Base-by-base conservation (phyloP, 2,888 invertebrate species). In the Chaitophorus viminalis region DNA sequence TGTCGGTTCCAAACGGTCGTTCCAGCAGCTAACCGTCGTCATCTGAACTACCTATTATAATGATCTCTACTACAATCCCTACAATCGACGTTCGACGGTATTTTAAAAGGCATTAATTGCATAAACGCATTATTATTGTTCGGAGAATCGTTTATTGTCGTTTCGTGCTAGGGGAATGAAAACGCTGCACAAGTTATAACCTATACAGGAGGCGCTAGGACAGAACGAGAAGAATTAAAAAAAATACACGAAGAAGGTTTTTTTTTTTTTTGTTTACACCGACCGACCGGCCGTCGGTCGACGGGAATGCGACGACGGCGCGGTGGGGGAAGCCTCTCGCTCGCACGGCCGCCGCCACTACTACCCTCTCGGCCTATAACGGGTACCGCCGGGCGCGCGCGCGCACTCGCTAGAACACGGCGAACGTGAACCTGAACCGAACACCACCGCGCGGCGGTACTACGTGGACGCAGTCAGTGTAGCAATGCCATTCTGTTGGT, bases 371-470 rank as follows among this genome's bases (percentile, higher is more conserved):
- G n/a, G 29, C 60, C 83, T 18, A n/a, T n/a, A 46, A n/a, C 21
- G 54, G 18, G 33, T 39, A 83, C 46, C 65, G 65, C 14, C 85
- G 78, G 60, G 39, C 72, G 78, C 78, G 86, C 86, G 72, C 68
- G 46, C 85, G 68, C 85, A 46, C 60, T 36, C 82, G 65, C 68
- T 33, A 1, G 18, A 14, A 60, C n/a, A n/a, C 46, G 46, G 76
- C 39, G 21, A 74, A 84, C 83, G 74, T 84, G 75, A 81, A 81
- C 68, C 79, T 82, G 82, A 82, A 82, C 72, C 72, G 82, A 82
- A 82, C 82, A n/a, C 39, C 84, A 39, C 60, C 75, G 39, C 74
- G 29, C 76, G 65, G 54, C 46, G 31, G 54, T 31, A 31, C 82
- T 14, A 17, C 17, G 18, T 8, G 3, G n/a, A 3, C n/a, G 31